These are phyloP conservation scores for Pseudeuparius sepicola DNA, from an alignment of 2,888 invertebrate genomes.

Conservation along the genomic window DNA sequence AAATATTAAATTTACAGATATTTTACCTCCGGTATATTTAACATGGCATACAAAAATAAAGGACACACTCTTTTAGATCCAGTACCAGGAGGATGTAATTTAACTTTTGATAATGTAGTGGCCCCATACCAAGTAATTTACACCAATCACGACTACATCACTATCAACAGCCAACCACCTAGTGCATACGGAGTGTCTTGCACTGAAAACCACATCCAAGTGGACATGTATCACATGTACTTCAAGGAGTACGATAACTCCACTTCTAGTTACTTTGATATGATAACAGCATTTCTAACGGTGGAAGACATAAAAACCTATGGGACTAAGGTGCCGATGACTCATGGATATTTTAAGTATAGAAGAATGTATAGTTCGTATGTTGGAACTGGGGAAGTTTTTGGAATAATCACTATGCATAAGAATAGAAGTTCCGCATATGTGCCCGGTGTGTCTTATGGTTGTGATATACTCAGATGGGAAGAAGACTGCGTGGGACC, in stretches of 20 bases:
- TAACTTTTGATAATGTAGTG: conserved; percentile 49
- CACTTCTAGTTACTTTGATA: conserved; percentile 48
- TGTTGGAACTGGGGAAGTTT: conserved; percentile 51
- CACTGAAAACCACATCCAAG: conserved; percentile 35
- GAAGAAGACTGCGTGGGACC: conserved; percentile 43
- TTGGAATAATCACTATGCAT: conserved; percentile 45
- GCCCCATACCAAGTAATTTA: conserved; percentile 50
- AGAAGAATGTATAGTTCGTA: conserved; percentile 48
- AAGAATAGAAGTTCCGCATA: conserved; percentile 48
- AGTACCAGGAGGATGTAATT: conserved; percentile 69
- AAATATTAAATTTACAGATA: too few species aligned
- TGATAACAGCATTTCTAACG: conserved; percentile 52
- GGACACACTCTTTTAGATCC: conserved; percentile 50
- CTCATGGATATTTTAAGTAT: conserved; percentile 21
- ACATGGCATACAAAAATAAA: too few species aligned
- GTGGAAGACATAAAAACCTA: conserved; percentile 43
- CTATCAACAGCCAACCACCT: conserved; percentile 47
- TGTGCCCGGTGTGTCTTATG: conserved; percentile 57
- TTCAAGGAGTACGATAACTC: conserved; percentile 48
- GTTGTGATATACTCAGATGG: conserved; percentile 45
- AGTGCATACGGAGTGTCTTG: conserved; percentile 36
- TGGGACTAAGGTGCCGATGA: conserved; percentile 43
- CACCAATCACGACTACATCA: conserved; percentile 38
- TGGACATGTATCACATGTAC: conserved; percentile 53
- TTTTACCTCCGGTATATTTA: too few species aligned